Base-by-base conservation (phyloP, 2,888 invertebrate species). In the Drosophila parthenogenetica region DNA sequence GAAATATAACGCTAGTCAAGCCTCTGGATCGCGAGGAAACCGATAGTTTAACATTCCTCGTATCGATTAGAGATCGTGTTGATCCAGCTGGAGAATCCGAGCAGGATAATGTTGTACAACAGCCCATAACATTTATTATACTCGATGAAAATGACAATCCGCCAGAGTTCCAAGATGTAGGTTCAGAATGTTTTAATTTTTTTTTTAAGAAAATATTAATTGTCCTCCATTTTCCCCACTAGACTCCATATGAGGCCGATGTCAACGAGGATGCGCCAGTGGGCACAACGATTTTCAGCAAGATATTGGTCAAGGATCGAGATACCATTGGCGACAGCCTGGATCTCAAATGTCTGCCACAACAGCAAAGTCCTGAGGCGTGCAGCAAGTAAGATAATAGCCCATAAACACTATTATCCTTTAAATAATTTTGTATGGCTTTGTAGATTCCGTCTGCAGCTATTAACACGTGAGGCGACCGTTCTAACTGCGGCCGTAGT, bases 121-220 rank as follows among this genome's bases (percentile, higher is more conserved):
- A 95, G 8, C 95, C 96, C 3, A 95, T 97, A 46, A 96, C 95
- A 32, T 96, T 97, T 68, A 97, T 97, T 69, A 95, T 98, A 14
- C 93, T 96, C 10, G 98, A 98, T 89, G 97, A 96, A 87, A 98
- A 98, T 90, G 98, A 98, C 90, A 97, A 97, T 92, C 94, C 96
- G 35, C 97, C 98, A 7, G 94, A 93, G 63, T 97, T 97, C 92
- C 93, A 94, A 92, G 95, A 95, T 92, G 96, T 96, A 93, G 57
- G 73, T 32, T 10, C 3, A 4, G 5, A 51, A 50, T 13, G 5
- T 2, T 13, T 11, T 32, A 4, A 50, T 13, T 16, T 8, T 10
- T 5, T 19, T 5, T 5, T 0, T 3, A 16, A 10, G 35, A 13
- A 1, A 8, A 19, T 8, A 13, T 25, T 4, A 14, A 7, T 25